Conservation (phyloP, 1,140 invertebrate species). For the Temnothorax longispinosus region DNA sequence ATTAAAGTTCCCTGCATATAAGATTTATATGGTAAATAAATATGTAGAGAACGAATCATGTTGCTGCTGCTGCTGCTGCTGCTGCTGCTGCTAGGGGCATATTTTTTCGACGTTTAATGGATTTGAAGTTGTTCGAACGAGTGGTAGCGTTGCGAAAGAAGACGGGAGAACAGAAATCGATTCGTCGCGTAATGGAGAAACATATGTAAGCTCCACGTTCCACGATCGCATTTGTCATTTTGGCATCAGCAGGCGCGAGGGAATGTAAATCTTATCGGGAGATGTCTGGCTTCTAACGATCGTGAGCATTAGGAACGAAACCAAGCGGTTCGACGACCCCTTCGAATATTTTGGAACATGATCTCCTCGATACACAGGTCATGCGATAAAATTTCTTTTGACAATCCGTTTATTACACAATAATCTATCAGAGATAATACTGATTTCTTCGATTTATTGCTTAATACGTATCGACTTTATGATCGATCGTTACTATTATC, state of each 20-base stretch:
- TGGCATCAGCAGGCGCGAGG: slow-evolving; percentile 10
- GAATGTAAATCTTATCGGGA: slow-evolving; percentile 35
- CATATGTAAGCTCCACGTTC: background rate
- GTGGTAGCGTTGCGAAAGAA: background rate
- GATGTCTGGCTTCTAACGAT: slow-evolving; percentile 39
- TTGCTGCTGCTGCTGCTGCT: no score
- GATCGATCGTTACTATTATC: background rate
- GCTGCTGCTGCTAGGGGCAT: no score
- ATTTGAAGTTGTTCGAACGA: slow-evolving; percentile 2
- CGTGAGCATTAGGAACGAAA: slow-evolving; percentile 46
- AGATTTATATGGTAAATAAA: slow-evolving; percentile 37
- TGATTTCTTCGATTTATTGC: background rate
- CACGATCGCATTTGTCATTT: slow-evolving; percentile 42
- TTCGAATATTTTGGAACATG: slow-evolving; percentile 52
- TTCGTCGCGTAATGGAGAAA: slow-evolving; percentile 32
- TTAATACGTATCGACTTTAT: background rate
- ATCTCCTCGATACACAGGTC: background rate
- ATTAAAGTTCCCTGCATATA: slow-evolving; percentile 19
- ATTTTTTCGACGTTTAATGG: slow-evolving; percentile 29
- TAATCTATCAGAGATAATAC: background rate
- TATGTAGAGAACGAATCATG: background rate
- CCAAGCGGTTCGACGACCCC: slow-evolving; percentile 58
- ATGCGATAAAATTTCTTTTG: background rate
- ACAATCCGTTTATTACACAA: background rate
- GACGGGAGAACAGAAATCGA: slow-evolving; percentile 17